Conservation (phyloP, 1,140 invertebrate species). For the Lepidotrigona ventralis region DNA sequence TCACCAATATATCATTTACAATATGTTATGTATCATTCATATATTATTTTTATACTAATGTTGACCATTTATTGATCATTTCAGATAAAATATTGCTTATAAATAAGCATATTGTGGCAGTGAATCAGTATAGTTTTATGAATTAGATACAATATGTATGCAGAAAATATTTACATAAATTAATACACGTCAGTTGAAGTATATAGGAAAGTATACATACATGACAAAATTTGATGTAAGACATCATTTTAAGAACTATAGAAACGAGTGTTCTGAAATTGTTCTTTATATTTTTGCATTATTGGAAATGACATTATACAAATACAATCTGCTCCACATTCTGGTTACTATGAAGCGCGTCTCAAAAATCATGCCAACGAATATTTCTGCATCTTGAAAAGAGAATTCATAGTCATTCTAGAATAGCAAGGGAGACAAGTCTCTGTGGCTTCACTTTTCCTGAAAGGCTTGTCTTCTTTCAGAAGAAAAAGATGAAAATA, state of each 20-base stretch:
- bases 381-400: slow-evolving; percentile 12
- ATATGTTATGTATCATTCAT: neutral
- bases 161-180: neutral
- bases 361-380: slow-evolving; percentile 6
- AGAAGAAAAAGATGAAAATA: neutral
- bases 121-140: neutral
- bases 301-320: neutral
- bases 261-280: neutral
- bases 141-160: neutral
- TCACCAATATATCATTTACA: no score
- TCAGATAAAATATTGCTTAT: no score
- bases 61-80: neutral
- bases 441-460: neutral
- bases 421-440: neutral
- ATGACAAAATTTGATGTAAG: neutral
- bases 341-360: neutral
- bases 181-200: neutral
- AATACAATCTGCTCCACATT: neutral
- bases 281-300: neutral
- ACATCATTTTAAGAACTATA: neutral
- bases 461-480: neutral
- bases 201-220: neutral
- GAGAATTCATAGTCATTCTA: neutral
- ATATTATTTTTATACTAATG: neutral
- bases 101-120: neutral